Evolutionary conservation across 2,888 invertebrate species (phyloP).

Genomic region (Epirrita christyi): DNA sequence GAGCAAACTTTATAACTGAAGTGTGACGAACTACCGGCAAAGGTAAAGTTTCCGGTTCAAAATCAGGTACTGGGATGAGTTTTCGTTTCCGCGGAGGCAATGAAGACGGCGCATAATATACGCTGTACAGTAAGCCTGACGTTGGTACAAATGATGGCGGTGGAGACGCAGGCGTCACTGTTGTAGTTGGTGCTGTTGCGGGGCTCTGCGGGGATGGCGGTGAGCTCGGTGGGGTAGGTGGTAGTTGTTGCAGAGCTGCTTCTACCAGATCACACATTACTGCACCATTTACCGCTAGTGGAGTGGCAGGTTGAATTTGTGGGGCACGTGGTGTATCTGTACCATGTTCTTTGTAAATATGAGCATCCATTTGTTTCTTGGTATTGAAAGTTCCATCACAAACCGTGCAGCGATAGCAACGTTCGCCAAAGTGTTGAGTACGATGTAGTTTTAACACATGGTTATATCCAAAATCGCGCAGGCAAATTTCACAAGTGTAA

Average conservation of each 20-base stretch:
- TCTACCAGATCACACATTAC: slow-evolving; percentile 77
- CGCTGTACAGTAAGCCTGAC: slow-evolving; percentile 56
- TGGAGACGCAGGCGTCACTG: slow-evolving; percentile 37
- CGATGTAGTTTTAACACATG: slow-evolving; percentile 95
- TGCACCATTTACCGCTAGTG: slow-evolving; percentile 62
- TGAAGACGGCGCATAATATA: slow-evolving; percentile 71
- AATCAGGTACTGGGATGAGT: slow-evolving; percentile 89
- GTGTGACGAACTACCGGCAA: slow-evolving; percentile 74
- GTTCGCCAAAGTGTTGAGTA: slow-evolving; percentile 95
- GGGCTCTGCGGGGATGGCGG: slow-evolving; percentile 79
- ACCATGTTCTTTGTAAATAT: slow-evolving; percentile 87
- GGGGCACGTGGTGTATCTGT: slow-evolving; percentile 79
- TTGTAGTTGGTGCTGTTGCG: slow-evolving; percentile 59
- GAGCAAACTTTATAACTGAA: slow-evolving; percentile 95
- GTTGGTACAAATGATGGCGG: slow-evolving; percentile 71
- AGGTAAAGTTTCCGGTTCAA: slow-evolving; percentile 65
- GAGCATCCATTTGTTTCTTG: slow-evolving; percentile 95
- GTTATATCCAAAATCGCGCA: slow-evolving; percentile 95
- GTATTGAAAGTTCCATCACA: slow-evolving; percentile 96
- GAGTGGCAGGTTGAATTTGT: slow-evolving; percentile 58
- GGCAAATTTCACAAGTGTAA: slow-evolving; percentile 95
- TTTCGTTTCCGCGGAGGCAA: slow-evolving; percentile 92
- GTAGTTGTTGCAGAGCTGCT: slow-evolving; percentile 77
- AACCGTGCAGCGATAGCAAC: slow-evolving; percentile 96
- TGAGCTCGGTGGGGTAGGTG: slow-evolving; percentile 85